phyloP scores from a whole-genome alignment of 2,797 vertebrate species.

The Oreochromis mossambicus region DNA sequence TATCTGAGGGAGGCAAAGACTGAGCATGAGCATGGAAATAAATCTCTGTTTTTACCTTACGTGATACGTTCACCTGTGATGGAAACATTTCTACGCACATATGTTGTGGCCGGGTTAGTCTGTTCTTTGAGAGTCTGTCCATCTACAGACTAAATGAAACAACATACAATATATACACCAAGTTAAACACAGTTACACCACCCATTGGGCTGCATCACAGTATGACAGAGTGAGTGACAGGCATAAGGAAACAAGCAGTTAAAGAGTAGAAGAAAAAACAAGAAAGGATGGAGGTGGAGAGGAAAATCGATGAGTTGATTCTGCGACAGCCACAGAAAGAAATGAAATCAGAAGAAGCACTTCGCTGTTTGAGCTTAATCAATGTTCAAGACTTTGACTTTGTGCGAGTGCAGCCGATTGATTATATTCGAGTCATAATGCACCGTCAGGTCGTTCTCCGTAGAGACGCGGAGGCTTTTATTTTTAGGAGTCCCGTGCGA shows the following conservation, averaged over 20 bases:
- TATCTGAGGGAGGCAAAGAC: background rate
- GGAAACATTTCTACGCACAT: background rate
- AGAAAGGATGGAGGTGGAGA: background rate
- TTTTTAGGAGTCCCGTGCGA: background rate
- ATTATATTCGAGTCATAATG: background rate
- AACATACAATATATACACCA: background rate
- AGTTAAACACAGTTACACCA: background rate
- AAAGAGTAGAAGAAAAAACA: background rate
- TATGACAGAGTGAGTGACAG: background rate
- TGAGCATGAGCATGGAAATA: background rate
- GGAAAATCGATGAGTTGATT: background rate
- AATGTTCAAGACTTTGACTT: background rate
- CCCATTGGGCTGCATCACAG: background rate
- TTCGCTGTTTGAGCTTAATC: background rate
- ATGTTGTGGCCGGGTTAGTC: background rate
- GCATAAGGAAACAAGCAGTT: background rate
- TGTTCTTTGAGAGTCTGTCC: background rate
- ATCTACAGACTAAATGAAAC: background rate
- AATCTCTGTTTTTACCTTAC: background rate
- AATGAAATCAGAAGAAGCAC: background rate
- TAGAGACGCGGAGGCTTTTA: background rate
- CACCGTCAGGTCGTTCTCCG: background rate
- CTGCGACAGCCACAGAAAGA: background rate
- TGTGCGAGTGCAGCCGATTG: background rate
- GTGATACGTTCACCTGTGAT: background rate